Conservation (phyloP, 1,140 invertebrate genomes). For the Penaeus chinensis region DNA sequence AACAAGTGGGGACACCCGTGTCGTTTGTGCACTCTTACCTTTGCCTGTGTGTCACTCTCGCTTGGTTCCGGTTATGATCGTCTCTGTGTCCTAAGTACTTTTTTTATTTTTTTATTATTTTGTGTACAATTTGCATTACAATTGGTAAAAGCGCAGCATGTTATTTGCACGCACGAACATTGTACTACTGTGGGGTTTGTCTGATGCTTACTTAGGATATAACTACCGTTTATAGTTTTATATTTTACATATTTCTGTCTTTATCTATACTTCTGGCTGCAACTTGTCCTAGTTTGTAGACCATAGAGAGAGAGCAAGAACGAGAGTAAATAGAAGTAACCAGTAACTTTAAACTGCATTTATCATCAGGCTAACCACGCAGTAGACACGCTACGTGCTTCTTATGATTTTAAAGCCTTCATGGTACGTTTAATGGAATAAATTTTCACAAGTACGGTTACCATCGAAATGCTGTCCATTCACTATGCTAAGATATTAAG, state of each 20-base stretch:
- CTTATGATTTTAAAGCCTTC: constrained; percentile 41
- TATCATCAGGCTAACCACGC: constrained; percentile 40
- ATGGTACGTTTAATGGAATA: constrained; percentile 48
- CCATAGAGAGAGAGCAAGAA: too few relatives aligned
- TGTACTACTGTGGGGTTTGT: constrained; percentile 39
- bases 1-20: constrained; percentile 51
- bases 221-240: neutral
- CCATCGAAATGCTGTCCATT: constrained; percentile 37
- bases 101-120: constrained; percentile 48
- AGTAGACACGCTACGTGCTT: constrained; percentile 46
- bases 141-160: constrained; percentile 56
- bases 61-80: constrained; percentile 56
- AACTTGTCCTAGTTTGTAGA: neutral
- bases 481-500: constrained; percentile 49
- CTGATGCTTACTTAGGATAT: constrained; percentile 5
- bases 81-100: constrained; percentile 56
- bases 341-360: too few relatives aligned
- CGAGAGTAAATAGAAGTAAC: too few relatives aligned
- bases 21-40: constrained; percentile 48
- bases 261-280: neutral
- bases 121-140: constrained; percentile 58
- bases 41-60: constrained; percentile 55
- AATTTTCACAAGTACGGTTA: constrained; percentile 36
- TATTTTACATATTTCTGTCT: neutral
- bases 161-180: constrained; percentile 47